Conservation (phyloP, 2,888 invertebrate genomes). For the Petrophora chlorosata region DNA sequence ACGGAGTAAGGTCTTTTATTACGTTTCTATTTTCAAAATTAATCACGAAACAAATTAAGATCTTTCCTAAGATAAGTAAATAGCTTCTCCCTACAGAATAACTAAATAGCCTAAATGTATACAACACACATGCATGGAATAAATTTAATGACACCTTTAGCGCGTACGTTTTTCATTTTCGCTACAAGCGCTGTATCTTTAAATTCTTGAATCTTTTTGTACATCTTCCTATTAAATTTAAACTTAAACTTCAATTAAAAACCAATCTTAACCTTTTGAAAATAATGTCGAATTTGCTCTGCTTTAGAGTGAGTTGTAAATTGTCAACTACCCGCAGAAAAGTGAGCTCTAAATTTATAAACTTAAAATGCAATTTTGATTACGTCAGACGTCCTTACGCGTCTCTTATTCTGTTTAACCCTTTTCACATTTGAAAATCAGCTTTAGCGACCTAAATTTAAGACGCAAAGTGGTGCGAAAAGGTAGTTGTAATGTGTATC, state of each 20-base stretch:
- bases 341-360: constrained; percentile 8
- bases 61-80: constrained; percentile 2
- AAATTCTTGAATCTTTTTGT: constrained; percentile 9
- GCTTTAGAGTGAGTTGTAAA: not conserved
- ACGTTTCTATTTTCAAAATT: too few species aligned
- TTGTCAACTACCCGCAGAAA: constrained; percentile 5
- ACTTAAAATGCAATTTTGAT: constrained; percentile 6
- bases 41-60: too few species aligned
- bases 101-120: not conserved
- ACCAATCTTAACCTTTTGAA: not conserved
- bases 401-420: not conserved
- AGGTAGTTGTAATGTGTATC: constrained; percentile 11
- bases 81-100: not conserved
- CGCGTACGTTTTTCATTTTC: constrained; percentile 15
- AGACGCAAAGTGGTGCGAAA: not conserved
- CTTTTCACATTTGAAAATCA: not conserved
- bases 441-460: not conserved
- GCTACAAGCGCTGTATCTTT: constrained; percentile 10
- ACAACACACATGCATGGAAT: not conserved
- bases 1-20: too few species aligned
- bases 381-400: not conserved
- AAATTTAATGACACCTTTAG: constrained; percentile 17
- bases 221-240: constrained; percentile 1
- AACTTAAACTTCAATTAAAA: not conserved
- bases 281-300: not conserved